Conservation (phyloP, 2,888 invertebrate genomes). For the Parnassius mnemosyne region DNA sequence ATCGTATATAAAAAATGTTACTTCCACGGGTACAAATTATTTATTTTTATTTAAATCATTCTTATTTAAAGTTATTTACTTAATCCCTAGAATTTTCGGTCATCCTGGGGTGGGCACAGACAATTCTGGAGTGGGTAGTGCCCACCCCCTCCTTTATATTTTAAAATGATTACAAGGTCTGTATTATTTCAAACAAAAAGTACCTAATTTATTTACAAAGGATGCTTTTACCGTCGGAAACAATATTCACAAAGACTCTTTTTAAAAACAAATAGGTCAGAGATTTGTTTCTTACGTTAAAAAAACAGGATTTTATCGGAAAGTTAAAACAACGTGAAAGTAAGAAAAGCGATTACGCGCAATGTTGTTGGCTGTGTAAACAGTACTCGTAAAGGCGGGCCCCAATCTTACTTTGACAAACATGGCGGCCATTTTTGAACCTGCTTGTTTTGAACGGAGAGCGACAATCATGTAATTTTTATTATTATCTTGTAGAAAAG, state of each 20-base stretch:
- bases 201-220: no score
- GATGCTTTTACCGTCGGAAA: no score
- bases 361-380: slow-evolving; percentile 63
- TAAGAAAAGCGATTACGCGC: slow-evolving; percentile 65
- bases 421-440: slow-evolving; percentile 34
- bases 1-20: no score
- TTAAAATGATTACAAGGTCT: no score
- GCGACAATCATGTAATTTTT: slow-evolving; percentile 15
- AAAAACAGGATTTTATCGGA: slow-evolving; percentile 35
- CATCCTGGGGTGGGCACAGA: no score
- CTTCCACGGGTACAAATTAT: no score
- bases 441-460: slow-evolving; percentile 25
- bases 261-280: not conserved
- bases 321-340: slow-evolving; percentile 48
- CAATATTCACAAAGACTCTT: not conserved
- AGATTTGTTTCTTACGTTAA: not conserved
- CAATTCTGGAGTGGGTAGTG: no score
- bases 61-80: no score
- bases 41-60: no score
- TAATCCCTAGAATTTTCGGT: no score
- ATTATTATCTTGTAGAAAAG: slow-evolving; percentile 12
- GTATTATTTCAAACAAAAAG: no score
- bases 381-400: slow-evolving; percentile 45
- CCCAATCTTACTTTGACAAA: slow-evolving; percentile 59
- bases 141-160: no score